Base-by-base conservation (phyloP, 2,113 vertebrate genomes). In the Gorsachius goisagi region DNA sequence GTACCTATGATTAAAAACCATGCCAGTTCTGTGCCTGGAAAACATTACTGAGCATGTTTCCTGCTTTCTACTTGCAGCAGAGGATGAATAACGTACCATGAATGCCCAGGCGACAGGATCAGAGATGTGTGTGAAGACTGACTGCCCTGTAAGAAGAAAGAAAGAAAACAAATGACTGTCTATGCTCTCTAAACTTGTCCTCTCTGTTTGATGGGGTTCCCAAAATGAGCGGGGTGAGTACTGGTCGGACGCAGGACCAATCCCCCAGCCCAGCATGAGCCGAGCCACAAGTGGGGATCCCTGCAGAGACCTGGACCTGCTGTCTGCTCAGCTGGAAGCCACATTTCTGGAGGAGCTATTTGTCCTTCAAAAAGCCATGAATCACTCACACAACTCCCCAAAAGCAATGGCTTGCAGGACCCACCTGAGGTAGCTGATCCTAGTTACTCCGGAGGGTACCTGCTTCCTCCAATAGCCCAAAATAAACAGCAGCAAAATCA, bases 211-310 rank as follows among this genome's bases (percentile, higher is more conserved):
- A 60, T n/a, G 56, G 16, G 17, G 11, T 33, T 85, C 79, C 50
- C 28, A 9, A 67, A 58, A 83, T 15, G 17, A 58, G 11, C 3
- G 8, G 16, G 20, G 15, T 1, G 4, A 55, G 27, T 3, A 5
- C 37, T 44, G 21, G 21, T 47, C 67, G 66, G 4, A 2, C n/a
- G 26, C 13, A 53, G 11, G 30, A 63, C 44, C 19, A 21, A 12
- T 32, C 2, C 22, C 28, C 50, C 30, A 20, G 28, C 47, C 21
- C 35, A 41, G 21, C 1, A 0, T 13, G 6, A 18, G 18, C 20
- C 12, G 37, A 77, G 58, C 37, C 44, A 16, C 2, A 1, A 44
- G 28, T 16, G 15, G 45, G 15, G 27, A 85, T 59, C 13, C 16
- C 33, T 44, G 50, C 15, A 39, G 21, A 20, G 12, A 50, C 23